Evolutionary conservation across 2,888 invertebrate genomes (phyloP), one percentile per base, ranked within the genome.

Genomic region (Brenthis daphne): DNA sequence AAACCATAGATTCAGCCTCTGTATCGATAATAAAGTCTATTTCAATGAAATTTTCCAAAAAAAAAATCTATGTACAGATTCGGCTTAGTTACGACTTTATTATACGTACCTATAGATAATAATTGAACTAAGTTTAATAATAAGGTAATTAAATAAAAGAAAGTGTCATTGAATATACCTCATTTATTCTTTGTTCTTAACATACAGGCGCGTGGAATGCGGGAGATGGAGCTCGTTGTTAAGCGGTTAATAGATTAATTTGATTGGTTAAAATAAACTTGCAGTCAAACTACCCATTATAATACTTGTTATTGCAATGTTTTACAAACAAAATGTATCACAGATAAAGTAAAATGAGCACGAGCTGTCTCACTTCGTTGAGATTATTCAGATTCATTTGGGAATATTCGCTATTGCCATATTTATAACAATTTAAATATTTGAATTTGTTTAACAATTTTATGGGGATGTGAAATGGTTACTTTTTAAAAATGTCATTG

Each of bases 291-390:
- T 66, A 55, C 47, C 58, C 47, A 64, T 54, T 68, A 68, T 63
- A 68, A 86, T 85, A 87, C 84, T 85, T 74, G 81, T 86, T 88
- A 89, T 88, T 87, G 88, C 87, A 85, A 81, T 84, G 83, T 82
- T 85, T 85, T 85, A 85, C 82, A 82, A 88, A 89, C 83, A 80
- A 85, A 89, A 86, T 82, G 84, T 91, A 91, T 92, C 91, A 92
- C 91, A 92, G 91, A 91, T 85, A 85, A 85, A 79, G 80, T 82
- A 84, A 84, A 81, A 80, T 83, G 85, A 87, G 84, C 82, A 79
- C 79, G 75, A 77, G 63, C 65, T 65, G 65, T 53, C 63, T 54
- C 63, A 67, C 66, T 63, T 55, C 37, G 37, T 71, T 66, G 70
- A 76, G n/a, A 50, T 50, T 33, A 33, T 60, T 20, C 11, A 58